Conservation (phyloP, 1,140 invertebrate species). For the Proctacanthus coquilletti region DNA sequence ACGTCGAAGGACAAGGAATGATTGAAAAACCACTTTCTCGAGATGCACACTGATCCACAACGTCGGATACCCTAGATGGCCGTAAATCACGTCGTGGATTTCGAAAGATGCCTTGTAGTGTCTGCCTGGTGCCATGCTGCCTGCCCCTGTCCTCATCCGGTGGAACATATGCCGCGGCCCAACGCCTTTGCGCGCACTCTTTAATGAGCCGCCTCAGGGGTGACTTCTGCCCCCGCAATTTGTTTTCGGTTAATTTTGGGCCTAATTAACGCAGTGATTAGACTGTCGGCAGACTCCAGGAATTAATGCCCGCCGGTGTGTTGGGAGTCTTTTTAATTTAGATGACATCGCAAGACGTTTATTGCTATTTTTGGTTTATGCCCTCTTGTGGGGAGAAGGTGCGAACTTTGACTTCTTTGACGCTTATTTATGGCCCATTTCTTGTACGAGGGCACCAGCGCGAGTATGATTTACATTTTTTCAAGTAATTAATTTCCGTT, state of each 20-base stretch:
- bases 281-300: not conserved
- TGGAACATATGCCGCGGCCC: too few species aligned
- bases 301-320: not conserved
- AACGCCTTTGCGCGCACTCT: too few species aligned
- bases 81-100: not conserved
- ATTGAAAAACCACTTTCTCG: not conserved
- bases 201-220: not conserved
- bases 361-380: constrained; percentile 1
- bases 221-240: not conserved
- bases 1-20: too few species aligned
- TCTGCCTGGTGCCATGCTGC: not conserved
- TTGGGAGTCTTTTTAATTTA: not conserved
- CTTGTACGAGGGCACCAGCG: too few species aligned
- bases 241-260: not conserved
- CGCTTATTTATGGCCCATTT: too few species aligned
- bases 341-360: not conserved
- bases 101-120: not conserved
- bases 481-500: too few species aligned
- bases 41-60: not conserved
- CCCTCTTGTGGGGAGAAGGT: too few species aligned
- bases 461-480: too few species aligned
- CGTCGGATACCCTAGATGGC: not conserved
- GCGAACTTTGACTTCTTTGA: too few species aligned
- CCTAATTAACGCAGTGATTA: constrained; percentile 1
- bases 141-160: not conserved